phyloP scores from a whole-genome alignment of 2,888 invertebrate genomes.

The Perizoma affinitatum region DNA sequence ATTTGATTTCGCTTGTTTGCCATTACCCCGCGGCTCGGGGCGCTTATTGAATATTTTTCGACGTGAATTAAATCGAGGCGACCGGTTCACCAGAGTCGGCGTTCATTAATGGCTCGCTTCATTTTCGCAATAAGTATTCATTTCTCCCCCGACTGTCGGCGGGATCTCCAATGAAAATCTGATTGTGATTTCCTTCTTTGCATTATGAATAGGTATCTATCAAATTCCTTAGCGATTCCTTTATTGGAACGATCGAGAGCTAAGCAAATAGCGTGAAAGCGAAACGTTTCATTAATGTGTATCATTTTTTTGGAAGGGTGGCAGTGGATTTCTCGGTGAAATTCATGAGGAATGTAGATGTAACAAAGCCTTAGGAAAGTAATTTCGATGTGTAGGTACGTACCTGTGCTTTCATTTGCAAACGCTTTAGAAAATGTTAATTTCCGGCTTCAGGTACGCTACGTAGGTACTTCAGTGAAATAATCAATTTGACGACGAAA shows the following conservation, averaged over 20 bases:
- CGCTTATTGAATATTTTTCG: slow-evolving; percentile 79
- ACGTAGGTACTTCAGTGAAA: slow-evolving; percentile 15
- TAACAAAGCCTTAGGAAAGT: slow-evolving; percentile 62
- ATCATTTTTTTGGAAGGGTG: slow-evolving; percentile 45
- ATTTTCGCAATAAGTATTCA: slow-evolving; percentile 82
- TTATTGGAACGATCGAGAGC: slow-evolving; percentile 67
- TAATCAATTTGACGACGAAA: slow-evolving; percentile 13
- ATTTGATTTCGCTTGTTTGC: slow-evolving; percentile 59
- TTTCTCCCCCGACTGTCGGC: slow-evolving; percentile 55
- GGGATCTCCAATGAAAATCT: slow-evolving; percentile 73
- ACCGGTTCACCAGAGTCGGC: slow-evolving; percentile 64
- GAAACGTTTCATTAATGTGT: slow-evolving; percentile 60
- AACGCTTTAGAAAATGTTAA: slow-evolving; percentile 71
- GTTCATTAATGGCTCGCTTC: slow-evolving; percentile 76
- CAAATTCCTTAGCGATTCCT: slow-evolving; percentile 63
- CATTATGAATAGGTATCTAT: slow-evolving; percentile 73
- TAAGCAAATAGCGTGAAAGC: slow-evolving; percentile 59
- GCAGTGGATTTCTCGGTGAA: slow-evolving; percentile 44
- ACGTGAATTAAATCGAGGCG: slow-evolving; percentile 73
- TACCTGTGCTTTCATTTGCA: slow-evolving; percentile 62
- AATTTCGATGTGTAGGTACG: slow-evolving; percentile 52
- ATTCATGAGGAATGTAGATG: slow-evolving; percentile 50
- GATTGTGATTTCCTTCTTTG: slow-evolving; percentile 76
- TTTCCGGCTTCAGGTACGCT: slow-evolving; percentile 51
- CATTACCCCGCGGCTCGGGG: slow-evolving; percentile 58